Percentiles rank a stretch among this genome's conserved stretches.
Conservation (phyloP, 2,888 invertebrate species). For the Tethea ocularis region DNA sequence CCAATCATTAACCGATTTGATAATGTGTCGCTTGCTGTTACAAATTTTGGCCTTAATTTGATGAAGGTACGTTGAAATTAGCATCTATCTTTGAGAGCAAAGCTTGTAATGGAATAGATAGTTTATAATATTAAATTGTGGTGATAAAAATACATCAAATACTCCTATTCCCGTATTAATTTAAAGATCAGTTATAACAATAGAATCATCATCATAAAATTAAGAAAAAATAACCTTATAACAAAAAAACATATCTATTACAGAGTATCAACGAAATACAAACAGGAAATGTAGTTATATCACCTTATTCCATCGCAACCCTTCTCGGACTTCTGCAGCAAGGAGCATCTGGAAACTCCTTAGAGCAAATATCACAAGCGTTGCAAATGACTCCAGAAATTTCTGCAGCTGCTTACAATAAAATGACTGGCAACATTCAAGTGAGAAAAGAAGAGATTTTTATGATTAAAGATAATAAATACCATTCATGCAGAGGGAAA, state of each 20-base stretch:
- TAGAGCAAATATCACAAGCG: slow-evolving; percentile 56
- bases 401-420: slow-evolving; percentile 48
- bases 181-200: neutral
- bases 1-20: slow-evolving; percentile 10
- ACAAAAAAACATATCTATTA: slow-evolving; percentile 10
- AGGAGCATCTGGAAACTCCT: slow-evolving; percentile 63
- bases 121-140: no score
- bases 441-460: slow-evolving; percentile 37
- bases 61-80: slow-evolving; percentile 50
- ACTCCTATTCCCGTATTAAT: no score
- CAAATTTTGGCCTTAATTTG: slow-evolving; percentile 57
- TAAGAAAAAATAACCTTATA: neutral
- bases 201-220: neutral
- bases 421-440: slow-evolving; percentile 45
- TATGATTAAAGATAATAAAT: neutral
- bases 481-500: neutral
- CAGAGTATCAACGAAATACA: slow-evolving; percentile 40
- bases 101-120: no score
- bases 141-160: no score
- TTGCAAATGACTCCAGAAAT: slow-evolving; percentile 52
- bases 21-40: slow-evolving; percentile 45
- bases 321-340: slow-evolving; percentile 75
- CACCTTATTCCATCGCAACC: slow-evolving; percentile 74
- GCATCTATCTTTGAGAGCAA: no score
- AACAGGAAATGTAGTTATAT: slow-evolving; percentile 66